Conservation (phyloP, 2,888 invertebrate species). For the Digitonthophagus gazella region DNA sequence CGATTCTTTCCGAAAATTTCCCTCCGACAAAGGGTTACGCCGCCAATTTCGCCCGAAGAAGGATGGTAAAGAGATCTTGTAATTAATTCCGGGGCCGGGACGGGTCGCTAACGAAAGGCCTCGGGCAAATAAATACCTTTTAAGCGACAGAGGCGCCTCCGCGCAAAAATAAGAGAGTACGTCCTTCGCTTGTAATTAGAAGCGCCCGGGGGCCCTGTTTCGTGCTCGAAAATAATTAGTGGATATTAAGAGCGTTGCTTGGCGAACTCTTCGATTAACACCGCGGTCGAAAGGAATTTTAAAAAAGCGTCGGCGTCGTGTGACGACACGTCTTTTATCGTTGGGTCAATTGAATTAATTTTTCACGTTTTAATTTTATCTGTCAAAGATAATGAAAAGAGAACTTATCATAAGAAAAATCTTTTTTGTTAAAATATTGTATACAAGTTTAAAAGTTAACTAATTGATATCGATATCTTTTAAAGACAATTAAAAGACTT, state of each 20-base stretch:
- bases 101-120: constrained; percentile 9
- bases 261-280: constrained; percentile 41
- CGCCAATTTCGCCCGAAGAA: neutral
- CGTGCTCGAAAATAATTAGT: constrained; percentile 23
- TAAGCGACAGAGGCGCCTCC: constrained; percentile 10
- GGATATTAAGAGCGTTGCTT: constrained; percentile 37
- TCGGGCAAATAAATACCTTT: constrained; percentile 15
- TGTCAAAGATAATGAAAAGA: no score
- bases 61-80: constrained; percentile 3
- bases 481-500: no score
- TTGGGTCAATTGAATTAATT: no score
- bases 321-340: neutral
- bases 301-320: neutral
- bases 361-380: no score
- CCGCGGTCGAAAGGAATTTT: constrained; percentile 13
- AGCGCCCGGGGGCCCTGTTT: constrained; percentile 11
- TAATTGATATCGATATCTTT: no score
- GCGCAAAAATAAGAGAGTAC: constrained; percentile 10
- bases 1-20: neutral
- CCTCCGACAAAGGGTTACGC: neutral
- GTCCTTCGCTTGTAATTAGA: constrained; percentile 8
- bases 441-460: no score
- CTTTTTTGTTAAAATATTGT: no score
- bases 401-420: no score
- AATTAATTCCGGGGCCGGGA: constrained; percentile 7